These are phyloP conservation scores for Danio aesculapii DNA, from an alignment of 2,797 vertebrate genomes.

Conservation along the genomic window DNA sequence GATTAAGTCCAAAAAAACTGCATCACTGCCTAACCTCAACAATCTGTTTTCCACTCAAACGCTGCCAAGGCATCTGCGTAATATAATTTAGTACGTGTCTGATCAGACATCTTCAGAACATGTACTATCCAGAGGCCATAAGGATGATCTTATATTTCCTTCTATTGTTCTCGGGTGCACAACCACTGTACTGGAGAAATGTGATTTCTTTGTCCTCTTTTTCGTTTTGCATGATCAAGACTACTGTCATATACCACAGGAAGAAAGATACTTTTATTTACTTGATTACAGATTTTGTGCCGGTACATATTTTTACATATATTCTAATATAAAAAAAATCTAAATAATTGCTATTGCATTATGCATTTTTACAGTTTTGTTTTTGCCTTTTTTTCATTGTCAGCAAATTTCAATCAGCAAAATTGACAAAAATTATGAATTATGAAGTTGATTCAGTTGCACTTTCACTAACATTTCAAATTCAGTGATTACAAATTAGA, in stretches of 20 bases:
- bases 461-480: no score
- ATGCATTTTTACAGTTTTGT: no score
- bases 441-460: no score
- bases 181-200: conserved; percentile 40
- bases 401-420: no score
- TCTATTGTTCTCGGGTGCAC: conserved; percentile 64
- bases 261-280: not conserved
- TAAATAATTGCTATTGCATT: no score
- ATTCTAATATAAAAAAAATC: no score
- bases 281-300: not conserved
- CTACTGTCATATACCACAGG: not conserved
- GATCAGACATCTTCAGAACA: conserved; percentile 34
- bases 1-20: conserved; percentile 36
- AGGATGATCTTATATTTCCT: conserved; percentile 64
- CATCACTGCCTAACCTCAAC: conserved; percentile 58
- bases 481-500: no score
- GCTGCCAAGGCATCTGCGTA: conserved; percentile 40
- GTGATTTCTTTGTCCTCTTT: conserved; percentile 51
- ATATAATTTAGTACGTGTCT: conserved; percentile 56
- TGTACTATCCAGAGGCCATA: conserved; percentile 34
- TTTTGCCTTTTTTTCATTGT: no score
- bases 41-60: conserved; percentile 39
- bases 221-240: not conserved
- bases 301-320: no score
- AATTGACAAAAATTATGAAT: no score